phyloP scores from a whole-genome alignment of 53 echinoderm and acorn worm species.

The Echinometra lucunter region DNA sequence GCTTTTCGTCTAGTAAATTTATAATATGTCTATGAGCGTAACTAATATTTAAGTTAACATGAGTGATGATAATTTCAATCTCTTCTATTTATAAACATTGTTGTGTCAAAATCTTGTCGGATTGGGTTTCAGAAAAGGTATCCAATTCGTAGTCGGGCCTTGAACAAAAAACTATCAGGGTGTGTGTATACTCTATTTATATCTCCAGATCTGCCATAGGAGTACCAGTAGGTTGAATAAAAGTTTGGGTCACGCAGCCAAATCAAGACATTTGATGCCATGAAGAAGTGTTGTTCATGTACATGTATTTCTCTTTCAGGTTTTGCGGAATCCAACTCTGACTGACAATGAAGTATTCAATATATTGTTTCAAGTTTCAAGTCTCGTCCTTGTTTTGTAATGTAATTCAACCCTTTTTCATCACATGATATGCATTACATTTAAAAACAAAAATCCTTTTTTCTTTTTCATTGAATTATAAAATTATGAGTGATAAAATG shows the following conservation, averaged over 20 bases:
- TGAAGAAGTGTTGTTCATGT: not conserved
- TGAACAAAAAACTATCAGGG: not conserved
- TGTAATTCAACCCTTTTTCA: not conserved
- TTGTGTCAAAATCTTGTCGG: not conserved
- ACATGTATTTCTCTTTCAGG: not conserved
- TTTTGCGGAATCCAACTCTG: not conserved
- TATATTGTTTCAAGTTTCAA: not conserved
- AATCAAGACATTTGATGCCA: not conserved
- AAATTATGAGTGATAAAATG: not conserved
- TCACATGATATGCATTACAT: not conserved
- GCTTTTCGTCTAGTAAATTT: too few relatives aligned
- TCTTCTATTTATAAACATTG: not conserved
- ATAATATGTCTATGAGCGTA: too few relatives aligned
- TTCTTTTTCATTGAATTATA: not conserved
- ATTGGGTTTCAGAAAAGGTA: not conserved
- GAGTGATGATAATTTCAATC: too few relatives aligned
- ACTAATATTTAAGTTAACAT: too few relatives aligned
- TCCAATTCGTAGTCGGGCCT: not conserved
- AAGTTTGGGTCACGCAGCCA: not conserved
- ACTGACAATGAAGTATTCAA: not conserved
- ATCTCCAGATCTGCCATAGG: not conserved
- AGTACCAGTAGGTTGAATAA: conserved; percentile 42
- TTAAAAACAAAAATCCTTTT: not conserved
- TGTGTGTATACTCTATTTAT: conserved; percentile 15
- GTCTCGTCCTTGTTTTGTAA: not conserved